phyloP scores from a whole-genome alignment of 2,888 invertebrate species.

The Syritta pipiens region DNA sequence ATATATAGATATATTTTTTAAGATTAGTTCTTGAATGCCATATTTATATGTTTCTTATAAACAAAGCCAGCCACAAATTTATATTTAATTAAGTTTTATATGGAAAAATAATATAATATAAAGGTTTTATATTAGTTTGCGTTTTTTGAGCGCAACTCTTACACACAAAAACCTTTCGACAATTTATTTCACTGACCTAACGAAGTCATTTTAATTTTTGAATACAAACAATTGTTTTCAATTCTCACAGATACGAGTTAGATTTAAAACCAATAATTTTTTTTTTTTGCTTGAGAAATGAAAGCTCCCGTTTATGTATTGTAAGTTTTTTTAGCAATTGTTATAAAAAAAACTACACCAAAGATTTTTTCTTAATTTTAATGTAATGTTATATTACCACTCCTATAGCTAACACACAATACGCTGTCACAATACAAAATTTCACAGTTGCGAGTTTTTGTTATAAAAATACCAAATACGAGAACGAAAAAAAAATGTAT shows the following conservation, averaged over 20 bases:
- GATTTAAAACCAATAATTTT: constrained; percentile 51
- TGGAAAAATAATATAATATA: no score
- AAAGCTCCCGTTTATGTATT: constrained; percentile 40
- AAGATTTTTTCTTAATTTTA: constrained; percentile 50
- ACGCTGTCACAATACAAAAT: constrained; percentile 68
- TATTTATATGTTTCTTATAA: no score
- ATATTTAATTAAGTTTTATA: no score
- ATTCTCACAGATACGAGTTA: constrained; percentile 71
- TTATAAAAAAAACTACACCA: constrained; percentile 42
- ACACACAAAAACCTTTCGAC: constrained; percentile 58
- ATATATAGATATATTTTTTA: no score
- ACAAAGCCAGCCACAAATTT: neutral
- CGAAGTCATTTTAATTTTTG: constrained; percentile 46
- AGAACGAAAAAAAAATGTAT: constrained; percentile 28
- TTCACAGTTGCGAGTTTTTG: constrained; percentile 75
- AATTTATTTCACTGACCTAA: constrained; percentile 42
- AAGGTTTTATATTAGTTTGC: no score
- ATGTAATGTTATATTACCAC: constrained; percentile 44
- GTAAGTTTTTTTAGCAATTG: constrained; percentile 39
- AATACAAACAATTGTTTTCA: constrained; percentile 46
- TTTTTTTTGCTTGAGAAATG: constrained; percentile 20
- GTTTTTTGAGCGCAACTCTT: constrained; percentile 73
- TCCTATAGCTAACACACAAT: constrained; percentile 58
- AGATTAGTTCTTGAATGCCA: no score
- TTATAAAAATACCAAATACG: no score